Evolutionary conservation across 2,797 vertebrate species (phyloP).

Genomic region (Dendrocincla fuliginosa): DNA sequence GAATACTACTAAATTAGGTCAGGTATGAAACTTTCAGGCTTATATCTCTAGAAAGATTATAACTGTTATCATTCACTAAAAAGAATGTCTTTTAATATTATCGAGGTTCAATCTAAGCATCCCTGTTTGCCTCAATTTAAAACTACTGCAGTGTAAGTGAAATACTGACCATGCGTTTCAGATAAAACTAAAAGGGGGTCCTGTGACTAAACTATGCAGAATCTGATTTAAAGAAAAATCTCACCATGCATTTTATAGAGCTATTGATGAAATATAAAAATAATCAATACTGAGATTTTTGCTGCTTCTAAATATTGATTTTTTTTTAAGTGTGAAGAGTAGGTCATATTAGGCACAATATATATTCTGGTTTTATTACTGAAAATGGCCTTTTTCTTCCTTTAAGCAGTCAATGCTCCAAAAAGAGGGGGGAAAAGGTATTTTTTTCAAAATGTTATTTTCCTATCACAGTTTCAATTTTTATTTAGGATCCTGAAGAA

Average conservation of each 20-base stretch:
- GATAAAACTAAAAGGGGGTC: not conserved
- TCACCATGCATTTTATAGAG: not conserved
- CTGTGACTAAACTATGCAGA: not conserved
- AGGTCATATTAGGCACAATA: not conserved
- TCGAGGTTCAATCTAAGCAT: slow-evolving; percentile 20
- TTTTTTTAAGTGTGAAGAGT: not conserved
- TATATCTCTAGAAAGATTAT: not conserved
- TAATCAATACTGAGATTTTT: slow-evolving; percentile 17
- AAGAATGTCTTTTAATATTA: slow-evolving; percentile 11
- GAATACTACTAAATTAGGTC: slow-evolving; percentile 42
- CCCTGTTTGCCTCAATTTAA: not conserved
- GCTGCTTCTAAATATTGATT: not conserved
- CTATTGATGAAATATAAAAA: not conserved
- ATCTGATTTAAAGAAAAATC: not conserved
- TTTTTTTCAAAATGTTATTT: not conserved
- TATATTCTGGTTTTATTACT: not conserved
- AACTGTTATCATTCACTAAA: slow-evolving; percentile 29
- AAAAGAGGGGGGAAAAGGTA: not conserved
- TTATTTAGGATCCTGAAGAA: not conserved
- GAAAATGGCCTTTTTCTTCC: not conserved
- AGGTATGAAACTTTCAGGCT: slow-evolving; percentile 32
- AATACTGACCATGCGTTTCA: not conserved
- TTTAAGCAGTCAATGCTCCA: not conserved
- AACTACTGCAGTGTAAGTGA: not conserved
- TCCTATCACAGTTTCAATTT: not conserved